Conservation (phyloP, 2,113 vertebrate species). For the Podarcis muralis region DNA sequence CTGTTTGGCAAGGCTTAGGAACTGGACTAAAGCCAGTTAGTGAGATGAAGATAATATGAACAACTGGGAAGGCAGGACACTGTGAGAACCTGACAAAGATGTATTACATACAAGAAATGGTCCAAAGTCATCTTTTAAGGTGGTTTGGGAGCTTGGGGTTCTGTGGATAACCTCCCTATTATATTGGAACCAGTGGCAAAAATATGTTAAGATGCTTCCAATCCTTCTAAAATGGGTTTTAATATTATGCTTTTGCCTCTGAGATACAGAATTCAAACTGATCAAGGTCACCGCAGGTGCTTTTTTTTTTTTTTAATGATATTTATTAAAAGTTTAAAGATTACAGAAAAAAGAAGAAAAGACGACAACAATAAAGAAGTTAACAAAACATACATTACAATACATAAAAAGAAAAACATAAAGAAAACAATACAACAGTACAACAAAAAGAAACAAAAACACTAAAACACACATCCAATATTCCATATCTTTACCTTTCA, state of each 20-base stretch:
- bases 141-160: constrained; percentile 5
- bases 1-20: constrained; percentile 51
- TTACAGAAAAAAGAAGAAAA: no score
- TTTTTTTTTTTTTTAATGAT: no score
- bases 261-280: constrained; percentile 37
- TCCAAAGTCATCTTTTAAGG: constrained; percentile 51
- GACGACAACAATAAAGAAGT: no score
- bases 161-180: constrained; percentile 46
- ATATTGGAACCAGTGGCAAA: constrained; percentile 29
- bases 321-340: no score
- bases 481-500: no score
- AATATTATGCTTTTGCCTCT: constrained; percentile 19
- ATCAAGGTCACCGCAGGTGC: not conserved
- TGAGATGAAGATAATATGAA: constrained; percentile 54
- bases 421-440: no score
- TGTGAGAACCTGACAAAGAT: constrained; percentile 51
- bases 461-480: no score
- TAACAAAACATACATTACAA: no score
- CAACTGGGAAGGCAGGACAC: constrained; percentile 52
- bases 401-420: no score
- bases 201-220: no score
- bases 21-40: constrained; percentile 55
- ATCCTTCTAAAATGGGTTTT: constrained; percentile 34
- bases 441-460: no score
- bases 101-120: constrained; percentile 30